phyloP scores from a whole-genome alignment of 2,888 invertebrate genomes.

The Caenorhabditis wallacei region DNA sequence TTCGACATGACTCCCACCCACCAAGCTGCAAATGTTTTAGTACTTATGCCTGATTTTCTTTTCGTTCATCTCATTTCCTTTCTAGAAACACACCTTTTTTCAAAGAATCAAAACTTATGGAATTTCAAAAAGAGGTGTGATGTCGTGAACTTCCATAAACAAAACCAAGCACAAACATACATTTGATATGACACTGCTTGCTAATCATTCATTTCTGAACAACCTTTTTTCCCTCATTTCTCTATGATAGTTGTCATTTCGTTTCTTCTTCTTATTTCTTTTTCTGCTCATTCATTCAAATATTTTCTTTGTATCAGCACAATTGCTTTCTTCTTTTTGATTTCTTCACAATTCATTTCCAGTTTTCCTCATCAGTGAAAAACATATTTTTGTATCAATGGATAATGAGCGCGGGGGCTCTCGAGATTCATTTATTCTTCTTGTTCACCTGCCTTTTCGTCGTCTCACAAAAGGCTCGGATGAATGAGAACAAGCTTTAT shows the following conservation, averaged over 20 bases:
- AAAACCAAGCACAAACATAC: conserved; percentile 45
- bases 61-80: neutral
- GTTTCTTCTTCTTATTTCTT: conserved; percentile 7
- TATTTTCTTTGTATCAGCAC: conserved; percentile 16
- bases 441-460: conserved; percentile 44
- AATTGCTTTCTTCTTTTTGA: conserved; percentile 17
- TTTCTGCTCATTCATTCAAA: neutral
- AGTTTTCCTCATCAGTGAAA: conserved; percentile 14
- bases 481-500: conserved; percentile 46
- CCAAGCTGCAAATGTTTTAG: conserved; percentile 4
- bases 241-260: conserved; percentile 17
- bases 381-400: conserved; percentile 60
- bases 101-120: neutral
- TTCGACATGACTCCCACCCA: conserved; percentile 19
- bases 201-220: conserved; percentile 59
- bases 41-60: neutral
- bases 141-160: conserved; percentile 63
- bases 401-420: conserved; percentile 44
- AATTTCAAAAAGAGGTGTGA: conserved; percentile 27
- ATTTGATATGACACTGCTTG: conserved; percentile 57
- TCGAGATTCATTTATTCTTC: conserved; percentile 53
- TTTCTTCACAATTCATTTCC: conserved; percentile 12
- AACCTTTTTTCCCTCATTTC: conserved; percentile 49
- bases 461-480: conserved; percentile 43
- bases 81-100: conserved; percentile 4